phyloP scores from a whole-genome alignment of 2,113 vertebrate genomes.

The Tupaia chinensis region DNA sequence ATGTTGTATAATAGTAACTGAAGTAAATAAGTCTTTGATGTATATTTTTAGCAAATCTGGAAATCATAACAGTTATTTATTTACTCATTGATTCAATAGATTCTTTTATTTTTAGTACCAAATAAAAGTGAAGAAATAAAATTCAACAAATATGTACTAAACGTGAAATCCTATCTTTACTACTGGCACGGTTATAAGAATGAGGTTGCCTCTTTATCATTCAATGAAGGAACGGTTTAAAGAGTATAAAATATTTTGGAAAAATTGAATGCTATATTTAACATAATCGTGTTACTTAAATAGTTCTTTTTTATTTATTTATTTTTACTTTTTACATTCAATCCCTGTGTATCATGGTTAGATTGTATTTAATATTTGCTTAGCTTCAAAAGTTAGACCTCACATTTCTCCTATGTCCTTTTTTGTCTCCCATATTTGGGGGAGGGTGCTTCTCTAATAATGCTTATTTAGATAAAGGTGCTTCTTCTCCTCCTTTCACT shows the following conservation, averaged over 20 bases:
- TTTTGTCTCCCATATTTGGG: neutral
- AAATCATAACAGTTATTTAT: neutral
- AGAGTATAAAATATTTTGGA: neutral
- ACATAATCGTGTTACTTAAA: neutral
- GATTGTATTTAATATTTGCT: neutral
- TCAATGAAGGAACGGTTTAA: neutral
- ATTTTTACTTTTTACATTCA: too few species aligned
- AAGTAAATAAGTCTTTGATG: neutral
- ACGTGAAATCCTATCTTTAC: neutral
- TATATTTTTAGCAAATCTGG: neutral
- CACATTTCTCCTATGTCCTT: neutral
- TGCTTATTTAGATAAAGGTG: neutral
- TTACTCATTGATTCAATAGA: neutral
- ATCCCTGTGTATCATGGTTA: neutral
- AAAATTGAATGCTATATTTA: neutral
- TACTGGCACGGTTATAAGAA: neutral
- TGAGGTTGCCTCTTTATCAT: neutral
- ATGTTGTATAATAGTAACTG: neutral
- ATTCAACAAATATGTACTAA: neutral
- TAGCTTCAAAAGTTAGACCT: neutral
- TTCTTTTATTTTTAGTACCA: neutral
- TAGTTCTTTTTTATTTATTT: neutral
- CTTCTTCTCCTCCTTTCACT: neutral
- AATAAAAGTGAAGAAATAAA: slow-evolving; percentile 25
- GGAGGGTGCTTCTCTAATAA: neutral